Base-by-base conservation (phyloP, 2,888 invertebrate species). In the Acleris sparsana region DNA sequence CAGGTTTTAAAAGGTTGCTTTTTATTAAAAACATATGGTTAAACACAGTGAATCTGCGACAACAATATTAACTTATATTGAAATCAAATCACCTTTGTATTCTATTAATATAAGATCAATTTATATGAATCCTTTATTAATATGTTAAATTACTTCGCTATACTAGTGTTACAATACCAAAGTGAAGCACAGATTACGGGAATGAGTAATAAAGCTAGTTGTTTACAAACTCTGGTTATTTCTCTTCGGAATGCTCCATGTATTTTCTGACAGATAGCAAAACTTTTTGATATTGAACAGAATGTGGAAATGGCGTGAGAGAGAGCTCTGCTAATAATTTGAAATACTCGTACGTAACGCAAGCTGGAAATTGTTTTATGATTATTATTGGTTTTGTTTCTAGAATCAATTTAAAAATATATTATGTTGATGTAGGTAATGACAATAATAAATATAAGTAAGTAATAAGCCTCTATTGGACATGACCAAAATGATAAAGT, bases 181-280 rank as follows among this genome's bases (percentile, higher is more conserved):
- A 60, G 60, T 51, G 29, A 39, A 51, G 44, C 65, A 29, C 58
- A 53, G 65, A 55, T 65, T 55, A 60, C 22, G 33, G 33, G 33
- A 33, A 33, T 9, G 53, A 55, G 49, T 60, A 65, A 48, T 58
- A 55, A 65, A 64, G 48, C 64, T 49, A 17, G 46, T 20, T 44
- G 49, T 51, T 51, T 22, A 48, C 59, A 17, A 65, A 60, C 49
- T 65, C 49, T 11, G 20, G 49, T 44, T 55, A 44, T 65, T 65
- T 49, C 49, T 60, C 64, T 64, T 48, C 29, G 29, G 53, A 64
- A 64, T 13, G 43, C 52, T 55, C 52, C 63, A 52, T 57, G 63
- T 46, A 63, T 63, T 63, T 63, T 43, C 63, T 63, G 63, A 63
- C 57, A 58, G 63, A 57, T 63, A 57, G 63, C 57, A 33, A 57